A percentile compares a stretch with the other conserved stretches of the same genome.
Conservation (phyloP, 2,797 vertebrate species). For the Emydoidea blandingii region DNA sequence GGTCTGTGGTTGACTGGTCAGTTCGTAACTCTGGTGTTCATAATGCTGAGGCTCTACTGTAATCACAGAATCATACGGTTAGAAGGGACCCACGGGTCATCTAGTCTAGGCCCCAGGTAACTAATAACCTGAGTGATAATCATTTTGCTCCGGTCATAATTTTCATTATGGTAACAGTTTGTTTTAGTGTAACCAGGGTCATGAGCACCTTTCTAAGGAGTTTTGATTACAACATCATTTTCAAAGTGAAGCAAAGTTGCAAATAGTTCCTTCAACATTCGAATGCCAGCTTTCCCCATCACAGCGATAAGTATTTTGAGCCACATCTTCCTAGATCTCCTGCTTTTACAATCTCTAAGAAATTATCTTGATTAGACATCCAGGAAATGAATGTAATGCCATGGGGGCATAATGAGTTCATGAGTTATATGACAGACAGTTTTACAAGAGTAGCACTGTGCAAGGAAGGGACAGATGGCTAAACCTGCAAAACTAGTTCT, state of each 20-base stretch:
- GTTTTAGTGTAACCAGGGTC: neutral
- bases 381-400: constrained; percentile 39
- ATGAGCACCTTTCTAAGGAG: neutral
- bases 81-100: no score
- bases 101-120: no score
- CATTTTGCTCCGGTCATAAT: neutral
- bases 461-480: constrained; percentile 62
- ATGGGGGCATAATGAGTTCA: neutral
- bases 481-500: constrained; percentile 71
- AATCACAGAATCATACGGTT: no score
- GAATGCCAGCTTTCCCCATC: neutral
- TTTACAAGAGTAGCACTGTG: constrained; percentile 61
- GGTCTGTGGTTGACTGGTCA: no score
- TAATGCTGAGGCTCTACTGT: no score
- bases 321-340: constrained; percentile 34
- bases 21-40: no score
- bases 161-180: neutral
- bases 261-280: neutral
- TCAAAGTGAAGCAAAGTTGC: constrained; percentile 2
- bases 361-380: constrained; percentile 42
- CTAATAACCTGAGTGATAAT: neutral
- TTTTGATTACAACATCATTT: neutral
- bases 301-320: neutral
- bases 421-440: constrained; percentile 5
- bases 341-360: constrained; percentile 56